phyloP scores from a whole-genome alignment of 2,113 vertebrate species.

The Protomyctophum bolini region DNA sequence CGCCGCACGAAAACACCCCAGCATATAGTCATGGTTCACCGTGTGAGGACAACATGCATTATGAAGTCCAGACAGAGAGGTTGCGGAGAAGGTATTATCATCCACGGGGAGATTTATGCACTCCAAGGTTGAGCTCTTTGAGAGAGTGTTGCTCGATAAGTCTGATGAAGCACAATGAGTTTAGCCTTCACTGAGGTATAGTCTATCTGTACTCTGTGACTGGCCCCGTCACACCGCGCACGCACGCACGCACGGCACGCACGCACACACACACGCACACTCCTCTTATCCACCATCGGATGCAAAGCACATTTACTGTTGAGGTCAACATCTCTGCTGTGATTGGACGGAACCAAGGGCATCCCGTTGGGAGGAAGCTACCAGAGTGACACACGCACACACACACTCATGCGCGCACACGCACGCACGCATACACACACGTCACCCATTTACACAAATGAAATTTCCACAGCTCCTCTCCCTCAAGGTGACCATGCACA shows the following conservation, averaged over 20 bases:
- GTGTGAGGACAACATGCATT: constrained; percentile 61
- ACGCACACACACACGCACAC: neutral
- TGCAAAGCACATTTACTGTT: constrained; percentile 64
- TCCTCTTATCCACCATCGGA: constrained; percentile 50
- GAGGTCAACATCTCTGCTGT: constrained; percentile 68
- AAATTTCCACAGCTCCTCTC: constrained; percentile 61
- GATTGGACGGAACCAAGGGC: constrained; percentile 74
- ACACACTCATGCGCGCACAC: constrained; percentile 9
- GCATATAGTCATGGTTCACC: constrained; percentile 48
- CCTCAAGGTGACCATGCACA: constrained; percentile 74
- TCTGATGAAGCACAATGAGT: constrained; percentile 73
- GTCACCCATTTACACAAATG: constrained; percentile 68
- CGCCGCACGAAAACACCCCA: constrained; percentile 27
- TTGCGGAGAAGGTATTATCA: constrained; percentile 61
- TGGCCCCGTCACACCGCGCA: constrained; percentile 3
- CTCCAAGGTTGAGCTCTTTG: constrained; percentile 71
- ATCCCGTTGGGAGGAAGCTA: constrained; percentile 38
- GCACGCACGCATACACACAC: constrained; percentile 44
- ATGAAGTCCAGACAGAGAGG: constrained; percentile 58
- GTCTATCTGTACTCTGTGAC: constrained; percentile 41
- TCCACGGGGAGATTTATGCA: constrained; percentile 67
- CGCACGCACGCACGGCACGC: no score
- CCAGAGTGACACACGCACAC: constrained; percentile 33
- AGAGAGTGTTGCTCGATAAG: constrained; percentile 64
- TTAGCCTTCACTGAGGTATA: constrained; percentile 68